Evolutionary conservation across 2,113 vertebrate genomes (phyloP).

Genomic region (Oreochromis aureus): DNA sequence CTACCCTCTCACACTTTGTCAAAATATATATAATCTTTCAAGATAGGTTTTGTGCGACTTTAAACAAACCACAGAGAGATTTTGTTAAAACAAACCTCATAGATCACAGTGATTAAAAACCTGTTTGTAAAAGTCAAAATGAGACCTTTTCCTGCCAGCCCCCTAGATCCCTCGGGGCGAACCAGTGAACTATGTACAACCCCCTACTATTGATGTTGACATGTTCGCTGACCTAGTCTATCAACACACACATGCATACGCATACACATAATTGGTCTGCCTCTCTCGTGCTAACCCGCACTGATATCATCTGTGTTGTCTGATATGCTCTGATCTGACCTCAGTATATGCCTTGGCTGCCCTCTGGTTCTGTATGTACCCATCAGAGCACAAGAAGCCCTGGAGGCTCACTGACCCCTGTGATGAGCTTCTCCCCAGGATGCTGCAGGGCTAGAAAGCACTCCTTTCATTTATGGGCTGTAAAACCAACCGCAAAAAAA

Average conservation of each 20-base stretch:
- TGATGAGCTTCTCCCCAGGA: slow-evolving; percentile 26
- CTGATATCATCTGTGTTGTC: slow-evolving; percentile 48
- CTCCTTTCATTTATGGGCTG: not conserved
- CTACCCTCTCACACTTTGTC: slow-evolving; percentile 12
- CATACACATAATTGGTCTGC: slow-evolving; percentile 24
- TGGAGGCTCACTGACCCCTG: slow-evolving; percentile 32
- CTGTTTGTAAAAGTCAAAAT: slow-evolving; percentile 37
- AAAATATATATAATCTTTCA: slow-evolving; percentile 1
- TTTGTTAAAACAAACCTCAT: not conserved
- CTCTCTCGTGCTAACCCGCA: slow-evolving; percentile 10
- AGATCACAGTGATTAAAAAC: slow-evolving; percentile 27
- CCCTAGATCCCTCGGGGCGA: not conserved
- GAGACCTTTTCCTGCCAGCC: not conserved
- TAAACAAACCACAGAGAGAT: not conserved
- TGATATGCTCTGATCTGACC: slow-evolving; percentile 41
- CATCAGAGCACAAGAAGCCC: slow-evolving; percentile 28
- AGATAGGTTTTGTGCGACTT: not conserved
- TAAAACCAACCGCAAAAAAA: not conserved
- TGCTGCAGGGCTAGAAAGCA: not conserved
- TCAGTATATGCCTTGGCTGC: not conserved
- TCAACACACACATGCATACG: slow-evolving; percentile 34
- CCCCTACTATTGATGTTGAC: slow-evolving; percentile 61
- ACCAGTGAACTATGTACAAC: slow-evolving; percentile 38
- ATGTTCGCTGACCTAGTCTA: slow-evolving; percentile 67
- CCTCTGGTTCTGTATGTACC: slow-evolving; percentile 15